These are phyloP conservation scores for Oryzias celebensis DNA, from an alignment of 2,113 vertebrate species.

Conservation along the genomic window DNA sequence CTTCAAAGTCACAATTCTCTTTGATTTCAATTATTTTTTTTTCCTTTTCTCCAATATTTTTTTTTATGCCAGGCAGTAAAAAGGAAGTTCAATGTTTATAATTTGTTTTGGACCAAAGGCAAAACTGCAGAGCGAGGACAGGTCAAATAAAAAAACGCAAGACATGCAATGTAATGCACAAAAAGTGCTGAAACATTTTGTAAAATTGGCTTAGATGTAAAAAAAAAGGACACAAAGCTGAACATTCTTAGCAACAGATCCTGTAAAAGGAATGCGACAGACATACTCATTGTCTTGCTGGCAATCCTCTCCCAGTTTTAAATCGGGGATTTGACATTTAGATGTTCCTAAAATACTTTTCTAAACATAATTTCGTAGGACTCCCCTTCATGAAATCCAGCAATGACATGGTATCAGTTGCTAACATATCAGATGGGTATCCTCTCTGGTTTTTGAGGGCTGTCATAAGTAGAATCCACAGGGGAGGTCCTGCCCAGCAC, in stretches of 20 bases:
- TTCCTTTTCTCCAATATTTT: background rate
- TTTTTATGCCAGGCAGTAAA: background rate
- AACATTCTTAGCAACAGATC: too few relatives aligned
- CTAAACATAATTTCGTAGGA: too few relatives aligned
- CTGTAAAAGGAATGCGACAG: too few relatives aligned
- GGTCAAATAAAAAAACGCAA: background rate
- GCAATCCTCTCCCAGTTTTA: too few relatives aligned
- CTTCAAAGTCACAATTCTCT: too few relatives aligned
- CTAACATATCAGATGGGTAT: conserved; percentile 44
- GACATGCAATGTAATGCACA: too few relatives aligned
- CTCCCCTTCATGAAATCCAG: conserved; percentile 2
- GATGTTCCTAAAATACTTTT: too few relatives aligned
- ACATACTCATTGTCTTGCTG: too few relatives aligned
- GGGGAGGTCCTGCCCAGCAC: conserved; percentile 59
- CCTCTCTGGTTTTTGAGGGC: conserved; percentile 45
- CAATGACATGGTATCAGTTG: conserved; percentile 26
- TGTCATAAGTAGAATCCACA: conserved; percentile 45
- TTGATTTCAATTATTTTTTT: background rate
- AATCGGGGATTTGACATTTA: too few relatives aligned
- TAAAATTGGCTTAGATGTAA: background rate
- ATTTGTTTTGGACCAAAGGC: too few relatives aligned
- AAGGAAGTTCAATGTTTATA: background rate
- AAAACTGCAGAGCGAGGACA: too few relatives aligned
- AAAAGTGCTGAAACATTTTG: background rate
- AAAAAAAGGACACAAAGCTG: too few relatives aligned